Evolutionary conservation across 2,888 invertebrate species (phyloP).

Genomic region (Erpobdella octoculata): DNA sequence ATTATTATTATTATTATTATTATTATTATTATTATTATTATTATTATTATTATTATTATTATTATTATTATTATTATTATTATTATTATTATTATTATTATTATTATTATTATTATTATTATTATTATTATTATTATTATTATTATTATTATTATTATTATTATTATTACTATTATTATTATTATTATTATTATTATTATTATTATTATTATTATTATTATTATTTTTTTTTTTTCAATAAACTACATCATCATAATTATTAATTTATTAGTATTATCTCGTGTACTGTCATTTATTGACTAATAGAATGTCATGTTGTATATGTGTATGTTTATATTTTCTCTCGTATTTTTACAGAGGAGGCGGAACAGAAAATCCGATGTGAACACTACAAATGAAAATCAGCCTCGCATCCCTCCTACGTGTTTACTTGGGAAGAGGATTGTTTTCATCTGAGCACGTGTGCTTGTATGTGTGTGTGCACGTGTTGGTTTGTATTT

Average conservation of each 20-base stretch:
- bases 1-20: constrained; percentile 28
- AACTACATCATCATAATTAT: background rate
- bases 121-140: background rate
- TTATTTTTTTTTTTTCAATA: background rate
- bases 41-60: constrained; percentile 29
- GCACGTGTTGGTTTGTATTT: too few species aligned
- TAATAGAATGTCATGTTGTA: too few species aligned
- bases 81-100: background rate
- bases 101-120: background rate
- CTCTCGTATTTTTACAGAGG: too few species aligned
- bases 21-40: constrained; percentile 29
- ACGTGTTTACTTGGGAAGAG: too few species aligned
- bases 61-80: constrained; percentile 18
- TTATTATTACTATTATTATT: background rate
- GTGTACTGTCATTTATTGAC: too few species aligned
- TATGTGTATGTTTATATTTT: too few species aligned
- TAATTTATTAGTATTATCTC: background rate
- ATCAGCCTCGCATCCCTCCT: too few species aligned
- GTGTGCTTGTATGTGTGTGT: too few species aligned
- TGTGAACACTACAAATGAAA: too few species aligned
- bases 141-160: background rate
- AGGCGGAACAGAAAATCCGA: too few species aligned
- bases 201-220: background rate
- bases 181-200: background rate
- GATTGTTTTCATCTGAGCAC: too few species aligned